Conservation (phyloP, 2,888 invertebrate species). For the Carterocephalus palaemon region DNA sequence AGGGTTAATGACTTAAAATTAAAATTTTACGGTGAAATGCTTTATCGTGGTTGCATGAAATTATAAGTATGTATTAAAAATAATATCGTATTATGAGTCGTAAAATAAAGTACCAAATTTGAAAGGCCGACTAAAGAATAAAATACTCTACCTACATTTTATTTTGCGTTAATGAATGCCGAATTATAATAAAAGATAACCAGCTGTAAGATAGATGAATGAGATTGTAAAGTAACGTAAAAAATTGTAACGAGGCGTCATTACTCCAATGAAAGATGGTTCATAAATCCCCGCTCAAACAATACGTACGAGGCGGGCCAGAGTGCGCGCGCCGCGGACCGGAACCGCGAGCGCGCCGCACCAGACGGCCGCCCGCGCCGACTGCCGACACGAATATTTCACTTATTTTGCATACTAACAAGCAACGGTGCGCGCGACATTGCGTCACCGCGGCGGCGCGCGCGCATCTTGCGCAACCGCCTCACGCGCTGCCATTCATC, state of each 20-base stretch:
- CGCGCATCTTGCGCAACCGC: constrained; percentile 39
- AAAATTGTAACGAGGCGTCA: constrained; percentile 8
- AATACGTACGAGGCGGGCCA: constrained; percentile 32
- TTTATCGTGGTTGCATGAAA: no score
- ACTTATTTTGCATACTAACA: constrained; percentile 72
- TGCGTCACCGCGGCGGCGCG: constrained; percentile 69
- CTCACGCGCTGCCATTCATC: constrained; percentile 73
- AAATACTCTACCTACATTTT: no score
- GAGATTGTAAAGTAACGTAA: not conserved
- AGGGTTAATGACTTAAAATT: no score
- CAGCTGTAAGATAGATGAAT: constrained; percentile 1
- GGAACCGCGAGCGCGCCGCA: constrained; percentile 43
- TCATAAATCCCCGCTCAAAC: constrained; percentile 28
- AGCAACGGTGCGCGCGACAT: constrained; percentile 62
- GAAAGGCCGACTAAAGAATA: no score
- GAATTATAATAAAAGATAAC: no score
- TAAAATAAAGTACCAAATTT: no score
- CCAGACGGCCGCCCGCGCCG: constrained; percentile 28
- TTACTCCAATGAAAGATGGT: constrained; percentile 8
- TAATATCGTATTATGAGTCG: no score
- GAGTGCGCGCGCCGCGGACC: constrained; percentile 36
- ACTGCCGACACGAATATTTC: constrained; percentile 56
- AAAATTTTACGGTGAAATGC: no score
- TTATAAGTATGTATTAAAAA: no score
- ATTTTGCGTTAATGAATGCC: no score